Evolutionary conservation across 2,888 invertebrate genomes (phyloP), one percentile per base, ranked within the genome.

Genomic region (Diaprepes abbreviatus): DNA sequence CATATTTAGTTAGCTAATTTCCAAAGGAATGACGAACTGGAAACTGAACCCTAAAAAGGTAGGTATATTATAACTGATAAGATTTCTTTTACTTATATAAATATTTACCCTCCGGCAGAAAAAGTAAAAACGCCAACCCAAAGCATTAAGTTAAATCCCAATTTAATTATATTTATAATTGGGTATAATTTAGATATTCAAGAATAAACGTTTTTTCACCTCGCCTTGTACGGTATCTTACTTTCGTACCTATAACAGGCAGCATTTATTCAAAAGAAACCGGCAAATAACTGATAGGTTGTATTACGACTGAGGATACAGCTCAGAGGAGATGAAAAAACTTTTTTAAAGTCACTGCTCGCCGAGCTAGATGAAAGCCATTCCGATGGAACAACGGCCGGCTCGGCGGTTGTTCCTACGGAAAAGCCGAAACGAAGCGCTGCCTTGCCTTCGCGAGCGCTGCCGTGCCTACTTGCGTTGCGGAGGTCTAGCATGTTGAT

Each of bases 241-340:
- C 64, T 38, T 35, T 59, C 52, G 19, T 66, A 58, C 52, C 9
- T 12, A 12, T 28, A 58, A 36, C 35, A 31, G 43, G 36, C 38
- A 36, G 58, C 58, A 50, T 69, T 65, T 63, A 57, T 52, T 52
- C 65, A 71, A 79, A 78, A 78, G 79, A 79, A 78, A 78, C 79
- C 80, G 80, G 81, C 81, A 79, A 81, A 82, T 82, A 82, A 82
- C 81, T 81, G 81, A 82, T 82, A 82, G 79, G 81, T 82, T 82
- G 82, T 82, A 82, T 81, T 82, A 82, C 82, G 82, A 79, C 65
- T 78, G 78, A 78, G 79, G 76, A 80, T 80, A 81, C 77, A 77
- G 77, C 75, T 74, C 74, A 68, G 69, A 75, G 74, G 74, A 77
- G 81, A 82, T 81, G 81, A 82, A 81, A 82, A 82, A 81, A 36